Conservation (phyloP, 1,140 invertebrate species). For the Trichoplusia ni region DNA sequence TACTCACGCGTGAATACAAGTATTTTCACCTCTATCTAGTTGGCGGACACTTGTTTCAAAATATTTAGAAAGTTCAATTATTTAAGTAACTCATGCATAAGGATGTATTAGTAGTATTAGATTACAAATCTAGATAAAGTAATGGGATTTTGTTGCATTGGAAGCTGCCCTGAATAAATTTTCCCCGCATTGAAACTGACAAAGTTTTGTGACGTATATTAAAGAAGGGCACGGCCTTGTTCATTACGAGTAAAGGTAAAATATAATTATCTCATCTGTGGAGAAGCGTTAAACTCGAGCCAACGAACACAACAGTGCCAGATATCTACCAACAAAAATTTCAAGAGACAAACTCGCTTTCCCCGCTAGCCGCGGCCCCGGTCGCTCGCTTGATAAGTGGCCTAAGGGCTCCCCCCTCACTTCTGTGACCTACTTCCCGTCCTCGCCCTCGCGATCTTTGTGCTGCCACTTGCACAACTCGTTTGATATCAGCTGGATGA, state of each 20-base stretch:
- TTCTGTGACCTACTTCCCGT: slow-evolving; percentile 70
- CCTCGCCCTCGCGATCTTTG: slow-evolving; percentile 75
- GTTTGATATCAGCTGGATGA: slow-evolving; percentile 75
- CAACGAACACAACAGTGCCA: slow-evolving; percentile 28
- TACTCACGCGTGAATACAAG: slow-evolving; percentile 14
- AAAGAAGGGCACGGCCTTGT: slow-evolving; percentile 1
- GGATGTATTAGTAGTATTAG: background rate
- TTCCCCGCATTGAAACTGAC: background rate
- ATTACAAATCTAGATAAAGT: too few relatives aligned
- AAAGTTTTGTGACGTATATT: background rate
- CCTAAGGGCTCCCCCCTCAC: slow-evolving; percentile 72
- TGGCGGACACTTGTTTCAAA: slow-evolving; percentile 4
- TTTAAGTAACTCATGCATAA: background rate
- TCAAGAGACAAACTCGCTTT: slow-evolving; percentile 70
- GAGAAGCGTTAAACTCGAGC: slow-evolving; percentile 23
- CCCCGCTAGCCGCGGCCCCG: slow-evolving; percentile 62
- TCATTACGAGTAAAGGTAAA: slow-evolving; percentile 9
- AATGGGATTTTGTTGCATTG: background rate
- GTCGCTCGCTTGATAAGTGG: slow-evolving; percentile 74
- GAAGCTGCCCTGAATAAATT: background rate
- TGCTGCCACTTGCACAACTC: slow-evolving; percentile 76
- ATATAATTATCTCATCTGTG: slow-evolving; percentile 32
- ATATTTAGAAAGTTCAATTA: slow-evolving; percentile 15
- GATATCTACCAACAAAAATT: slow-evolving; percentile 60
- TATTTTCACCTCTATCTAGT: slow-evolving; percentile 18